Percentiles rank a stretch among this genome's conserved stretches.
phyloP scores from a whole-genome alignment of 2,888 invertebrate genomes.

The Nezara viridula region DNA sequence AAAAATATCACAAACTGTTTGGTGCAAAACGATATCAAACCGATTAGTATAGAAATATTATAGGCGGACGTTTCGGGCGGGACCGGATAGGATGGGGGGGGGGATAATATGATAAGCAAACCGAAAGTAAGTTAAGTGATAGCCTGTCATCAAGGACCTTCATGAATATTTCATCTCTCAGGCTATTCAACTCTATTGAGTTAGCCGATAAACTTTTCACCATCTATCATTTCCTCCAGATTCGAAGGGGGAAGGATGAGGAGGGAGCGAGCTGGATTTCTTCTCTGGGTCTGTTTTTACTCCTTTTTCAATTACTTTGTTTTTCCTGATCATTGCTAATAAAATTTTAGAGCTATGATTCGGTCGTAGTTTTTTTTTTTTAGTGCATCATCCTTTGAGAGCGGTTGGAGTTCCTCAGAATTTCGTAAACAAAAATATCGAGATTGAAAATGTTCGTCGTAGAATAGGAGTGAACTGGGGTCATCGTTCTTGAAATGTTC shows the following conservation, averaged over 20 bases:
- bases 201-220: constrained; percentile 47
- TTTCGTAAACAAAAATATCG: background rate
- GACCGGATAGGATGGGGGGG: background rate
- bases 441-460: background rate
- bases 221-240: constrained; percentile 39
- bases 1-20: background rate
- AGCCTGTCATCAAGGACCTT: constrained; percentile 4
- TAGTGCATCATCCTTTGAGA: background rate
- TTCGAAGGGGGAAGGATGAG: background rate
- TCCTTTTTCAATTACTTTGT: constrained; percentile 14
- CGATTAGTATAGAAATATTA: background rate
- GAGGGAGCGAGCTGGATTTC: background rate
- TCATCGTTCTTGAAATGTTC: too few species aligned
- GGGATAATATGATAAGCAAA: background rate
- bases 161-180: constrained; percentile 7
- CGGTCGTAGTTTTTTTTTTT: background rate
- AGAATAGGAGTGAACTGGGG: too few species aligned
- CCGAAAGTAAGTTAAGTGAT: constrained; percentile 42
- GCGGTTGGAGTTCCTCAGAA: background rate
- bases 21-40: background rate
- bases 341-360: constrained; percentile 24
- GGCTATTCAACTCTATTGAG: constrained; percentile 10
- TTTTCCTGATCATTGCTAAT: background rate
- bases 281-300: background rate
- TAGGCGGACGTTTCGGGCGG: background rate